A percentile compares a stretch with the other conserved stretches of the same genome.
These are phyloP conservation scores for Micrastur ruficollis DNA, from an alignment of 2,797 vertebrate species.

Conservation along the genomic window DNA sequence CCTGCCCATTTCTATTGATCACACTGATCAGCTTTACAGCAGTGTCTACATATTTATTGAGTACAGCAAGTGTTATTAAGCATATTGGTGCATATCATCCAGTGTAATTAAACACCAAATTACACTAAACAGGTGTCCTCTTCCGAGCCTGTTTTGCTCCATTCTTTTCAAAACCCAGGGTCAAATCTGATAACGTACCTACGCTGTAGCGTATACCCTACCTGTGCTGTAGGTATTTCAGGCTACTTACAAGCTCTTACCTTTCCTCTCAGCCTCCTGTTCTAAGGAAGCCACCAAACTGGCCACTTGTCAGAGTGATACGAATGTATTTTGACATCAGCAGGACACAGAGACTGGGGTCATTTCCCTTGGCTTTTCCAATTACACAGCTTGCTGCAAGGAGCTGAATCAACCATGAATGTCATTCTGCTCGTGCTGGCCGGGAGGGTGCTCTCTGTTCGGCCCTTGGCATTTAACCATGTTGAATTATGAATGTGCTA, in stretches of 20 bases:
- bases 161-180: neutral
- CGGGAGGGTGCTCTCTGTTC: conserved; percentile 42
- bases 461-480: conserved; percentile 75
- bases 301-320: conserved; percentile 70
- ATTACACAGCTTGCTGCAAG: conserved; percentile 74
- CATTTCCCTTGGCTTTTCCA: conserved; percentile 74
- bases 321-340: conserved; percentile 73
- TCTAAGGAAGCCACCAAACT: conserved; percentile 47
- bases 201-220: neutral
- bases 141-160: neutral
- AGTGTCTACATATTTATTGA: conserved; percentile 36
- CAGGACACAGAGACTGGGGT: conserved; percentile 67
- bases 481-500: conserved; percentile 78
- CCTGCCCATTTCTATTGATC: neutral
- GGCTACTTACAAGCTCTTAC: neutral
- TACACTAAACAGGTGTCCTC: neutral
- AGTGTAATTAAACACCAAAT: neutral
- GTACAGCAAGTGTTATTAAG: neutral
- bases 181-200: neutral
- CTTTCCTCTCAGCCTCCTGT: neutral
- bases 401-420: conserved; percentile 76
- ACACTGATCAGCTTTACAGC: conserved; percentile 52
- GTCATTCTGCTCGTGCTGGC: conserved; percentile 66
- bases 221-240: neutral
- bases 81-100: neutral